phyloP scores from a whole-genome alignment of 2,797 vertebrate genomes.

The Syndactyla subalaris region DNA sequence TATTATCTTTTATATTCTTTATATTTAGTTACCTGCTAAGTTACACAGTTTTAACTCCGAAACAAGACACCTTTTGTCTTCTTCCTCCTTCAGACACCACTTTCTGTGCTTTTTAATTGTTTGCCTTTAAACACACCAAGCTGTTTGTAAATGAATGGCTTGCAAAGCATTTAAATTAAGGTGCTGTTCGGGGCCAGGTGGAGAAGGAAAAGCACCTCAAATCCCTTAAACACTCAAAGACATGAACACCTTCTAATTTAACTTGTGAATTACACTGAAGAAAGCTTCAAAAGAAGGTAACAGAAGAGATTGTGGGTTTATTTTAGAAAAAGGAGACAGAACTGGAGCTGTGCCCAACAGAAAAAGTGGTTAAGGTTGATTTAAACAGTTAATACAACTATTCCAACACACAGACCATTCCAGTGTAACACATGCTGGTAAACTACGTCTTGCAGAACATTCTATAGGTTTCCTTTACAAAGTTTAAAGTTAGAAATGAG shows the following conservation, averaged over 20 bases:
- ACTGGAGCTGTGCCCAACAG: background rate
- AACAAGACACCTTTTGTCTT: rapidly evolving
- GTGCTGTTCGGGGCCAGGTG: background rate
- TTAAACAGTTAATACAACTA: background rate
- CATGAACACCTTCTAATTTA: background rate
- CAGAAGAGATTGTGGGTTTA: background rate
- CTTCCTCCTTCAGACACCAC: background rate
- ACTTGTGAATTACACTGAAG: background rate
- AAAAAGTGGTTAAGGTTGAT: background rate
- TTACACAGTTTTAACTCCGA: background rate
- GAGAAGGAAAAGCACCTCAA: background rate
- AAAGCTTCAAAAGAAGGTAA: background rate
- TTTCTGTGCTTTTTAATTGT: rapidly evolving
- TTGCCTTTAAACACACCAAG: background rate
- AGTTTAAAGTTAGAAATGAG: background rate
- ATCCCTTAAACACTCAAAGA: background rate
- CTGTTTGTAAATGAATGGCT: background rate
- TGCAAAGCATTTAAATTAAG: background rate
- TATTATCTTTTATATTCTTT: background rate
- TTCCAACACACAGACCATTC: background rate
- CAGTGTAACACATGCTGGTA: background rate
- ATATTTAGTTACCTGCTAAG: background rate
- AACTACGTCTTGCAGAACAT: background rate
- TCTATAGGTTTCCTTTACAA: background rate
- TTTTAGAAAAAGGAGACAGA: background rate